Evolutionary conservation across 2,113 vertebrate species (phyloP).

Genomic region (Ictidomys tridecemlineatus): DNA sequence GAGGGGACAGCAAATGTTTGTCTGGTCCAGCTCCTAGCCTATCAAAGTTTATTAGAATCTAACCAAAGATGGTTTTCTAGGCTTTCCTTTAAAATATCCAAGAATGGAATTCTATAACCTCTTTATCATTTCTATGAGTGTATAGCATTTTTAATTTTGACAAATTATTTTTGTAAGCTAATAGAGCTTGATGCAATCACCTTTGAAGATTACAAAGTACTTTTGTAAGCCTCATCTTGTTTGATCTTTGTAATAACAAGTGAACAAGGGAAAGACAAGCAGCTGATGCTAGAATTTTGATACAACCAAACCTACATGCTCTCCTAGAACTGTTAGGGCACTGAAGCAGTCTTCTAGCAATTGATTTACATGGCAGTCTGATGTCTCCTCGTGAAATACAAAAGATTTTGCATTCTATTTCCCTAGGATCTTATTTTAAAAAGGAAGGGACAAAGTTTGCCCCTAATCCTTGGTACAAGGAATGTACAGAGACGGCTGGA

Average conservation of each 20-base stretch:
- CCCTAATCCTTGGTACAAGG: background rate
- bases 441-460: background rate
- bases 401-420: background rate
- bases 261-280: background rate
- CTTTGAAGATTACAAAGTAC: background rate
- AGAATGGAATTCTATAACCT: background rate
- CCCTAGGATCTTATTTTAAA: background rate
- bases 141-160: slow-evolving; percentile 16
- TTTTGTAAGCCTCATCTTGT: background rate
- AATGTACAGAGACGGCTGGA: background rate
- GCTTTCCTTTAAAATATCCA: background rate
- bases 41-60: background rate
- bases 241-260: background rate
- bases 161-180: background rate
- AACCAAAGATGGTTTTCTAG: background rate
- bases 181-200: background rate
- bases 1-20: background rate
- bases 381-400: background rate
- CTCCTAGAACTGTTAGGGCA: background rate
- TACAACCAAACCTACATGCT: background rate
- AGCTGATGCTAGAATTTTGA: background rate
- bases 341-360: background rate
- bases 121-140: background rate
- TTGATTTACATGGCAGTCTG: background rate
- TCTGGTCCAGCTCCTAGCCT: background rate